Base-by-base conservation (phyloP, 2,113 vertebrate genomes). In the Paratilapia polleni region DNA sequence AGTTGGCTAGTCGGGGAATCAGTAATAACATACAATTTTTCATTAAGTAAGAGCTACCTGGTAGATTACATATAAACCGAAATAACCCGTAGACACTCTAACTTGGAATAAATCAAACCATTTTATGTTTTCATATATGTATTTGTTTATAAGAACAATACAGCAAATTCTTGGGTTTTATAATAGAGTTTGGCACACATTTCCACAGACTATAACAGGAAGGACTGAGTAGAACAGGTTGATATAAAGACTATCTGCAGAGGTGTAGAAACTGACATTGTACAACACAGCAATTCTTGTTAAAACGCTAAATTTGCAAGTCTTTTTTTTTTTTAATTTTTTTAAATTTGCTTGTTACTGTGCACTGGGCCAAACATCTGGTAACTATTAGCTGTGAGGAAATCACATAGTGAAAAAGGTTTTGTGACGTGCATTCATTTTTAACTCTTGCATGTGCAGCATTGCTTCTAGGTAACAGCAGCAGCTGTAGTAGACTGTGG, bases 321-420 rank as follows among this genome's bases (percentile, higher is more conserved):
- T n/a, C n/a, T n/a, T n/a, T n/a, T n/a, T n/a, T n/a, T n/a, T n/a
- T n/a, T n/a, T n/a, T n/a, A n/a, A 49, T 2, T 56, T 26, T 60
- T 34, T 22, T 52, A 52, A 73, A 58, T 36, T 26, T 14, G 26
- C 31, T n/a, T 38, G 52, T 28, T 8, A 7, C 22, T 6, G 43
- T 68, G 57, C 57, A 6, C 15, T 52, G 36, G 81, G 58, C 10
- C 28, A 60, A 49, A 89, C 91, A 93, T 91, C 86, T 93, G 94
- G 61, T 80, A 36, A 63, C 78, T 63, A 84, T 93, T 89, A 88
- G 9, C 3, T 22, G 52, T 52, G 58, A 79, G 78, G 83, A 85
- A 77, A 75, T 82, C 82, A 75, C 60, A n/a, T 22, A 59, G 78
- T 61, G 38, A 68, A 36, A 79, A 87, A 81, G 14, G 19, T 43